Evolutionary conservation across 2,797 vertebrate species (phyloP).

Genomic region (Columba guinea): DNA sequence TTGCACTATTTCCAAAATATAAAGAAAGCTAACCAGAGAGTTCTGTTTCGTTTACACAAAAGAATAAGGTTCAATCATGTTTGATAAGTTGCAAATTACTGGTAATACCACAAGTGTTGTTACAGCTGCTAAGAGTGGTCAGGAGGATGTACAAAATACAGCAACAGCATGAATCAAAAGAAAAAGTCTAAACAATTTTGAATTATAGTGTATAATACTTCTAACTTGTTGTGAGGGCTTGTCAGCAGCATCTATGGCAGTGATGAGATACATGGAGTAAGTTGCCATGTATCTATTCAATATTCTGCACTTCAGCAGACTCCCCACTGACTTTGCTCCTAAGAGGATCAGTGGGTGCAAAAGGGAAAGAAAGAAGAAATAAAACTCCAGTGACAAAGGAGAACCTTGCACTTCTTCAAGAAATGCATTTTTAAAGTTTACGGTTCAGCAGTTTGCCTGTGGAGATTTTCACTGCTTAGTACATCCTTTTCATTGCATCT

Average conservation of each 20-base stretch:
- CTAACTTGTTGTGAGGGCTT: conserved; percentile 70
- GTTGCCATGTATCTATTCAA: conserved; percentile 45
- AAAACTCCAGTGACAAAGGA: background rate
- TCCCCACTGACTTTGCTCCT: background rate
- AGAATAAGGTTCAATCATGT: conserved; percentile 88
- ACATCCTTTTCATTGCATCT: background rate
- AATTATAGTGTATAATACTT: conserved; percentile 81
- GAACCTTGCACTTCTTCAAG: background rate
- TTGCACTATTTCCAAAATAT: conserved; percentile 85
- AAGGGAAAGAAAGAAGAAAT: background rate
- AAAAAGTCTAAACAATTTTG: conserved; percentile 82
- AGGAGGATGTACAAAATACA: conserved; percentile 82
- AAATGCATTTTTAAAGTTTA: background rate
- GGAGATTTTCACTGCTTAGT: background rate
- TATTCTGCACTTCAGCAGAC: background rate
- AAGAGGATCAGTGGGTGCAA: background rate
- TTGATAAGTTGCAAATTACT: conserved; percentile 89
- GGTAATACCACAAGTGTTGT: conserved; percentile 87
- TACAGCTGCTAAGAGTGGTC: conserved; percentile 85
- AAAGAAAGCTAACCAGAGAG: conserved; percentile 84
- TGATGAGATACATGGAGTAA: conserved; percentile 22
- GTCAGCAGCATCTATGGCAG: conserved; percentile 62
- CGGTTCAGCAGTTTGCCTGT: background rate
- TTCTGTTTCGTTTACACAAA: conserved; percentile 86
- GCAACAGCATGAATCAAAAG: conserved; percentile 83